A percentile compares a stretch with the other conserved stretches of the same genome.
Evolutionary conservation across 2,797 vertebrate genomes (phyloP).

Genomic region (Esox lucius): DNA sequence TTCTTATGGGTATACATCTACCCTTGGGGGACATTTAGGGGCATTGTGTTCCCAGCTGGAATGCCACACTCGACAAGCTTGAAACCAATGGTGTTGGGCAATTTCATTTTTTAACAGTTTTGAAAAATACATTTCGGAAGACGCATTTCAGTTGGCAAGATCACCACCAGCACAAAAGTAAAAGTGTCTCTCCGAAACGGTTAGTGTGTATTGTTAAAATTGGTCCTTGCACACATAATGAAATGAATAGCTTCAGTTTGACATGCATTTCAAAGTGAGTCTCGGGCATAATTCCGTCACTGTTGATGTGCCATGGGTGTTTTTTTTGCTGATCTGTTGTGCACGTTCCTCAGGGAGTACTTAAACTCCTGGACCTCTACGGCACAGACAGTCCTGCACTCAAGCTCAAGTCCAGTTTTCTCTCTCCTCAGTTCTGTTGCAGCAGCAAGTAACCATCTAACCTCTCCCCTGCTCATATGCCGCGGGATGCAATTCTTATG

Average conservation of each 20-base stretch:
- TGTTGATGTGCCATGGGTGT: too few species aligned
- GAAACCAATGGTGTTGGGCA: neutral
- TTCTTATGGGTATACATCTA: conserved; percentile 62
- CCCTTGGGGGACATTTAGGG: conserved; percentile 56
- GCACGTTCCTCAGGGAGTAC: neutral
- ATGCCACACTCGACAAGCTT: conserved; percentile 47
- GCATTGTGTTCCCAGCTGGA: conserved; percentile 50
- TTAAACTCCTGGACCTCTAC: neutral
- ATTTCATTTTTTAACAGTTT: too few species aligned
- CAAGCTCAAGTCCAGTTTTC: neutral
- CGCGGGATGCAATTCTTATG: neutral
- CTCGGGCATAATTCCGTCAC: too few species aligned
- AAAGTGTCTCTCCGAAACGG: too few species aligned
- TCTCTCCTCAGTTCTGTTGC: neutral
- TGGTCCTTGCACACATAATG: too few species aligned
- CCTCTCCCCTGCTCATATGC: neutral
- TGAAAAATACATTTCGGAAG: too few species aligned
- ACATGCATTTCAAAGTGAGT: too few species aligned
- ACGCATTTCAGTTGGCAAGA: too few species aligned
- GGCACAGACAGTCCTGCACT: neutral
- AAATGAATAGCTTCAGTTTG: too few species aligned
- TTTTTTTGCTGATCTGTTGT: neutral
- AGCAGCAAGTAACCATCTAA: neutral
- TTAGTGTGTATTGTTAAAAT: too few species aligned
- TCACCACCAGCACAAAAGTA: too few species aligned